Evolutionary conservation across 2,797 vertebrate species (phyloP).

Genomic region (Myripristis murdjan): DNA sequence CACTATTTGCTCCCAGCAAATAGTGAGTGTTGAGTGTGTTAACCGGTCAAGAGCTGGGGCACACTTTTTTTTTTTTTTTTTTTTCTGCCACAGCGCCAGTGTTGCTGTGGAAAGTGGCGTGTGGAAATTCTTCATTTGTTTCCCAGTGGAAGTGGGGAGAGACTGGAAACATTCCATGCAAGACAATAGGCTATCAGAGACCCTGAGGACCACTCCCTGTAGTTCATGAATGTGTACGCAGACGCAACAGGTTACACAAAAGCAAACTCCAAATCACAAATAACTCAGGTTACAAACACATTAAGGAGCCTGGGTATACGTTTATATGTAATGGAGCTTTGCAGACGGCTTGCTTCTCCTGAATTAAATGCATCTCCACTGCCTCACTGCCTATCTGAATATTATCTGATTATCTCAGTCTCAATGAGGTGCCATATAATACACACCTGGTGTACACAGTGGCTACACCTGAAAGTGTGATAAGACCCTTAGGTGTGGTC

Average conservation of each 20-base stretch:
- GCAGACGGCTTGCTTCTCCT: slow-evolving; percentile 58
- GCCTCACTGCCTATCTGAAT: slow-evolving; percentile 15
- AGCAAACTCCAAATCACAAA: neutral
- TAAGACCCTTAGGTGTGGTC: slow-evolving; percentile 18
- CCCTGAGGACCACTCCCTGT: slow-evolving; percentile 67
- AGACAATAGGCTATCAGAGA: slow-evolving; percentile 81
- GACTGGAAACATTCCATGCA: slow-evolving; percentile 76
- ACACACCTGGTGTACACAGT: neutral
- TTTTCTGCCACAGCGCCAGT: slow-evolving; percentile 11
- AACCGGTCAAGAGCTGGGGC: slow-evolving; percentile 16
- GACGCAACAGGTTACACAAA: slow-evolving; percentile 68
- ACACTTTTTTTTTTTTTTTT: slow-evolving; percentile 24
- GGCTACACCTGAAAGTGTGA: slow-evolving; percentile 36
- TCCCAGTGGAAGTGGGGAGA: slow-evolving; percentile 65
- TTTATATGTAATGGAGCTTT: neutral
- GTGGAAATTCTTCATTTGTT: slow-evolving; percentile 64
- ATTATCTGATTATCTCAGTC: neutral
- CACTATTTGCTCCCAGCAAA: slow-evolving; percentile 30
- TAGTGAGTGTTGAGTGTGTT: too few relatives aligned
- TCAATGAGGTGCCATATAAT: neutral
- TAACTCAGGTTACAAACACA: neutral
- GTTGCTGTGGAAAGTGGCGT: slow-evolving; percentile 51
- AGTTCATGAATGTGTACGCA: slow-evolving; percentile 54
- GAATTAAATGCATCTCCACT: slow-evolving; percentile 18
- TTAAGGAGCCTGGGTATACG: neutral